A percentile compares a stretch with the other conserved stretches of the same genome.
These are phyloP conservation scores for Distichodus sexfasciatus DNA, from an alignment of 2,797 vertebrate species.

Conservation along the genomic window DNA sequence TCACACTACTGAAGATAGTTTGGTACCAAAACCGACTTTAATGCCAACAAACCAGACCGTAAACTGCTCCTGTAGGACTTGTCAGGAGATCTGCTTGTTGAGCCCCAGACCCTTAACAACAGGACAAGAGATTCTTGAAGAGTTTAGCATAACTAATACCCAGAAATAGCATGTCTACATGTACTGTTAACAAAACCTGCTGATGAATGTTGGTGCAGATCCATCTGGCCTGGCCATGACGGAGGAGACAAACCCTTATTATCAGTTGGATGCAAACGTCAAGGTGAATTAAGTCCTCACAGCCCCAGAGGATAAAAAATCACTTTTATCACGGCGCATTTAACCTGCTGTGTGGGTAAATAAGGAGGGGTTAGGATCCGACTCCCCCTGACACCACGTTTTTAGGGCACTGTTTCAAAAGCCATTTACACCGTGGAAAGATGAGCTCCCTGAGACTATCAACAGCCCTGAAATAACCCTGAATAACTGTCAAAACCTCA, in stretches of 20 bases:
- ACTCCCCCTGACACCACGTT: no score
- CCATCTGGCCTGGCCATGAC: not conserved
- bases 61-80: no score
- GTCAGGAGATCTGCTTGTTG: no score
- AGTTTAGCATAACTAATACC: no score
- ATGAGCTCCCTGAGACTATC: constrained; percentile 3
- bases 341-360: not conserved
- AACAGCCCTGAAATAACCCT: constrained; percentile 12
- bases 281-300: not conserved
- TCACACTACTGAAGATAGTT: no score
- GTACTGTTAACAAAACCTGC: constrained; percentile 26
- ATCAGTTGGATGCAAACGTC: not conserved
- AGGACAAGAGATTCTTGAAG: no score
- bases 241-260: not conserved
- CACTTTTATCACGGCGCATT: not conserved
- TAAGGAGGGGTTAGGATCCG: not conserved
- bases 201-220: not conserved
- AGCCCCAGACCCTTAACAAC: no score
- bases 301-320: not conserved
- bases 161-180: constrained; percentile 17
- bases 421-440: constrained; percentile 3
- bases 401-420: not conserved
- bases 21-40: no score
- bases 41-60: no score
- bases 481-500: constrained; percentile 28